Evolutionary conservation across 2,113 vertebrate species (phyloP), one percentile per base, ranked within the genome.

Genomic region (Phodopus roborovskii): DNA sequence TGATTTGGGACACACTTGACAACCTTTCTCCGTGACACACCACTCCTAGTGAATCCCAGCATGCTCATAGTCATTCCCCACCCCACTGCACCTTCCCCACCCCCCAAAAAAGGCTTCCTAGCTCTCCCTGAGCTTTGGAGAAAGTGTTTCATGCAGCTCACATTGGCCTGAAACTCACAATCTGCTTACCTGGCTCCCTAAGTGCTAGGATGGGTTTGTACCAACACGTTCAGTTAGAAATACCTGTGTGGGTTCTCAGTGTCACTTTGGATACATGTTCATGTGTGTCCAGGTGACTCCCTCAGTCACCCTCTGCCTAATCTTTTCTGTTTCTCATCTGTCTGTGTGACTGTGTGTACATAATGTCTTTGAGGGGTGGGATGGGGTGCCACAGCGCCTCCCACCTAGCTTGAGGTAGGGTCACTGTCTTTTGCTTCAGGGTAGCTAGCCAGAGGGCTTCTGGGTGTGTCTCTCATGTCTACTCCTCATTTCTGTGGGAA

Each of bases 11-110:
- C 62, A 42, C 58, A 77, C 7, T 13, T 48, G 62, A 84, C 10
- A 7, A 28, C 48, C 58, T 74, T 12, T 77, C 88, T 82, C 79
- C 36, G 17, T n/a, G 71, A 90, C 11, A 33, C 20, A 0, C 56
- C 7, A 1, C 24, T 73, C 56, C 7, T 5, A 7, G 39, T 1
- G 2, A 48, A 56, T 17, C 53, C 28, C 1, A 0, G 28, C 19
- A 1, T 22, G 82, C 2, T 89, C 56, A 62, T n/a, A 20, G 1
- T 50, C 77, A 20, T 48, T 74, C 94, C 12, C 36, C 39, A 13
- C 12, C 42, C 77, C 36, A 20, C 24, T 79, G 85, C 22, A 62
- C 60, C 45, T 45, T 6, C 60, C 22, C 60, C 58, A 78, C 62
- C 64, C 48, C 53, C 53, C 13, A 10, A 66, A 92, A 71, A 56